Evolutionary conservation across 2,113 vertebrate genomes (phyloP).

Genomic region (Chloropsis cyanopogon): DNA sequence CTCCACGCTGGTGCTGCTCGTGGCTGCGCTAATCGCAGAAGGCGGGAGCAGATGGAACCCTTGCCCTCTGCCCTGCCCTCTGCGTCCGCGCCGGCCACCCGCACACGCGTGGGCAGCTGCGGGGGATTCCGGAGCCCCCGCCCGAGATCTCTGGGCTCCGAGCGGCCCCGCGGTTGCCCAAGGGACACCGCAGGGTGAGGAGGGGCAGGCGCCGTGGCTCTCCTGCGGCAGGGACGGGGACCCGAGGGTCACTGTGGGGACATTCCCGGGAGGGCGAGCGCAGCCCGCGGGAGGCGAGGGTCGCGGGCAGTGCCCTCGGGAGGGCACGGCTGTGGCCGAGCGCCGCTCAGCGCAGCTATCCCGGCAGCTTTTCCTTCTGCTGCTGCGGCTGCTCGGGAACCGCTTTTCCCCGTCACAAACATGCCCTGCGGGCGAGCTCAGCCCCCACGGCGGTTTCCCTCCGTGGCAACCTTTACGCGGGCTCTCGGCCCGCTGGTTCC

Average conservation of each 20-base stretch:
- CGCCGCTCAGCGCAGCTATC: not conserved
- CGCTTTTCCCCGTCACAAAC: not conserved
- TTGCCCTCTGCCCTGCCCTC: not conserved
- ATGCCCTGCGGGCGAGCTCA: not conserved
- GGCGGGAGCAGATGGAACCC: not conserved
- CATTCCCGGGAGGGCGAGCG: not conserved
- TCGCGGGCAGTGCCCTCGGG: not conserved
- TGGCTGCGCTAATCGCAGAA: not conserved
- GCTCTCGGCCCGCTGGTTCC: not conserved
- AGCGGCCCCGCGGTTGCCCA: not conserved
- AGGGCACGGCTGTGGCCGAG: not conserved
- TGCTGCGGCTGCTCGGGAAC: not conserved
- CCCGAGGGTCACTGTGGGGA: not conserved
- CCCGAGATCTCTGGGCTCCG: not conserved
- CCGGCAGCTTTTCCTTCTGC: not conserved
- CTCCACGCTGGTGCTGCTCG: not conserved
- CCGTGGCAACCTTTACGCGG: not conserved
- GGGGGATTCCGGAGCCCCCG: not conserved
- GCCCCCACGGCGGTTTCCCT: slow-evolving; percentile 21
- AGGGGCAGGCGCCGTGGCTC: not conserved
- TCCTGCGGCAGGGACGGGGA: not conserved
- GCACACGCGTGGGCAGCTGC: not conserved
- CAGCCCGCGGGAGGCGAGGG: not conserved
- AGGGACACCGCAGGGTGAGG: not conserved
- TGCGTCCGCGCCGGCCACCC: not conserved